A percentile compares a stretch with the other conserved stretches of the same genome.
These are phyloP conservation scores for Molossus alvarezi DNA, from an alignment of 2,797 vertebrate species.

Conservation along the genomic window DNA sequence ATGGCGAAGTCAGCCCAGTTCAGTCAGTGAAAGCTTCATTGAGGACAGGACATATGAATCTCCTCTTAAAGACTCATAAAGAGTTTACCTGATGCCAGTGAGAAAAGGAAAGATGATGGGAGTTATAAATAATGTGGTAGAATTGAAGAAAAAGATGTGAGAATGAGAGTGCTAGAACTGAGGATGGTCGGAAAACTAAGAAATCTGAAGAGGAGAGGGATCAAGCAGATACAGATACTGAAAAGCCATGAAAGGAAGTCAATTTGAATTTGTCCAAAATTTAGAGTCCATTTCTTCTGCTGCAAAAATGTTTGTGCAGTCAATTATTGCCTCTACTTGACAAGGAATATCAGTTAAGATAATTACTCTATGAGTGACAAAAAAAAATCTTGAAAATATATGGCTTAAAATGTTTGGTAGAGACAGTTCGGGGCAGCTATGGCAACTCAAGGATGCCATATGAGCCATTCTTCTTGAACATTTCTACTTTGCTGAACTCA, in stretches of 20 bases:
- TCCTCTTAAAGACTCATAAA: conserved; percentile 4
- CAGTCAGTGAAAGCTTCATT: neutral
- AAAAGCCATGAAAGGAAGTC: neutral
- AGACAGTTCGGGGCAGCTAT: neutral
- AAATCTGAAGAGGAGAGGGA: neutral
- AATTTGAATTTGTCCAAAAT: conserved; percentile 4
- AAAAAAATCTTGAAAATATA: neutral
- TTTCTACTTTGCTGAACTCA: conserved; percentile 4
- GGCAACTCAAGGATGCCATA: neutral
- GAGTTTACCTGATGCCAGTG: neutral
- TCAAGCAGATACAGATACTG: neutral
- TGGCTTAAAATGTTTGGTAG: neutral
- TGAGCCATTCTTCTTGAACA: neutral
- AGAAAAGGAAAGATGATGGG: neutral
- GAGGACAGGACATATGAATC: neutral
- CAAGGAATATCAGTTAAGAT: neutral
- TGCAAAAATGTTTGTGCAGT: neutral
- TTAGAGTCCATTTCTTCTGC: neutral
- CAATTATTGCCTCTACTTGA: neutral
- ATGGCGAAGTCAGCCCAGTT: neutral
- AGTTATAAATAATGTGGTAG: neutral
- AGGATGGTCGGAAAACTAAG: neutral
- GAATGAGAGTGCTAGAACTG: neutral
- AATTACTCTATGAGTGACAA: neutral
- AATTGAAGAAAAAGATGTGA: neutral